Base-by-base conservation (phyloP, 2,113 vertebrate genomes). In the Phylloscopus trochilus region DNA sequence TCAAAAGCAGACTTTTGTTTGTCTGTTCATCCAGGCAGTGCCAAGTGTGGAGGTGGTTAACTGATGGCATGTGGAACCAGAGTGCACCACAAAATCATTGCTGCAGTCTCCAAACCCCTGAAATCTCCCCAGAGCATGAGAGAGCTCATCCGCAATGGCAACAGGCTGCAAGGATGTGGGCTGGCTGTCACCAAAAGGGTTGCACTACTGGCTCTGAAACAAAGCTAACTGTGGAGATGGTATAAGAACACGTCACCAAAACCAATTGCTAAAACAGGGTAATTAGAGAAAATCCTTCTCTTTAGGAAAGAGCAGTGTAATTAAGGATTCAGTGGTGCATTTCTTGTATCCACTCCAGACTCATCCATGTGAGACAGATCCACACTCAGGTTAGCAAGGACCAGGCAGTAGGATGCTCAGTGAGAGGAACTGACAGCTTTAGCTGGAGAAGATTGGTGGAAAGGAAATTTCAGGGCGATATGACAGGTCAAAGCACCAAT, bases 31-130 rank as follows among this genome's bases (percentile, higher is more conserved):
- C 19, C n/a, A 53, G 59, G 28, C 2, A 5, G 30, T 37, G 35
- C 10, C 64, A 39, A 1, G 16, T 72, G 35, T 31, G 41, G 18
- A 75, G 10, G 13, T 22, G 23, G 35, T 35, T 70, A 68, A 31
- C 1, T 59, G 47, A 56, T 41, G 17, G 44, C 55, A 60, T 0
- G 0, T 47, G n/a, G n/a, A 84, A 88, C 14, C 15, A 88, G 13
- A 22, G 7, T 4, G 5, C 47, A 46, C 3, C n/a, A 47, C 20
- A 77, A 64, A 94, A 84, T 81, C 30, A 30, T 5, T 72, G 30
- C 44, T 76, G 35, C 26, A n/a, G 23, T 77, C 16, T 64, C 13
- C 49, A 62, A 18, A 10, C 3, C 9, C 22, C 41, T 0, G 0
- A 47, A 73, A 68, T 66, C 31, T 60, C 24, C 24, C 26, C 24